Base-by-base conservation (phyloP, 2,797 vertebrate species). In the Paratrypauchen microcephalus region DNA sequence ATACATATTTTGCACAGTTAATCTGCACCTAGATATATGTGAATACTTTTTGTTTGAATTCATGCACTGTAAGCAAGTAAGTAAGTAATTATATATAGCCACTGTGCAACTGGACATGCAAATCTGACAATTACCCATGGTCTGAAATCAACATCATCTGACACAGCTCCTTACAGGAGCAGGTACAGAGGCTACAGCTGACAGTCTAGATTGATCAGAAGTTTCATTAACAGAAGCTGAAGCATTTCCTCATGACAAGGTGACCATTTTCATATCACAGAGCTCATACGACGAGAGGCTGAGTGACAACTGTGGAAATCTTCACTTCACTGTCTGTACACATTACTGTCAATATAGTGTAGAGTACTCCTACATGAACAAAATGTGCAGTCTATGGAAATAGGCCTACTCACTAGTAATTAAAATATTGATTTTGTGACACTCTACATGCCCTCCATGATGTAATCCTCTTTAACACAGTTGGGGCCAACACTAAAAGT, bases 161-260 rank as follows among this genome's bases (percentile, higher is more conserved):
- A 81, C 73, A 81, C 71, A 56, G 1, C 39, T 72, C 47, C n/a
- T 75, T 62, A 76, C 76, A 39, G 62, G 50, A 61, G 68, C 7
- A 36, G 72, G 65, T 70, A 62, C 60, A 26, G 62, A 54, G 57
- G n/a, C 52, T 62, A 60, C 61, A 15, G 30, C 64, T 74, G 73
- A 78, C 71, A 76, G 65, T 48, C 19, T 3, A 26, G 19, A 56
- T 76, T 84, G 70, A 74, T 86, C 81, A 75, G 69, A 56, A 32
- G 62, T 69, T 75, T 84, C 72, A 75, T 78, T 75, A 81, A 21
- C 74, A 68, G 70, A 13, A 66, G 79, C 84, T 24, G 69, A 75
- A 85, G 52, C 36, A 8, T 55, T 68, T 70, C 69, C 55, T 68
- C 2, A 3, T 59, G 32, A 73, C 21, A 65, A 74, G 60, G 67